phyloP scores from a whole-genome alignment of 2,888 invertebrate species.

The Tigriopus californicus region DNA sequence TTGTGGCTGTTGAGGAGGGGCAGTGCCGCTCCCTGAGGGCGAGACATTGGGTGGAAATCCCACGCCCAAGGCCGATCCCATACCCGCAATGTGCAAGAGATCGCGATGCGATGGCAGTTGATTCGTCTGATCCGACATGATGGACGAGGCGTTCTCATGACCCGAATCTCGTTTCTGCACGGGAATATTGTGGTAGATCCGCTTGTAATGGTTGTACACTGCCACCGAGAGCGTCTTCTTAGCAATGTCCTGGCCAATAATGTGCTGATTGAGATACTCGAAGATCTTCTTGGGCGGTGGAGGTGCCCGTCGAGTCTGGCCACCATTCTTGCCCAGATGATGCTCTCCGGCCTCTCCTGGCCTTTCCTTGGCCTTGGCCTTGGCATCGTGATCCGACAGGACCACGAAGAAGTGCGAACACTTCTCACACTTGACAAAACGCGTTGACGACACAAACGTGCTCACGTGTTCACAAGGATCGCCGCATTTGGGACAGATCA shows the following conservation, averaged over 20 bases:
- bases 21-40: conserved; percentile 17
- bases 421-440: conserved; percentile 89
- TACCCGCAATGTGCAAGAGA: conserved; percentile 62
- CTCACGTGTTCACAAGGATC: conserved; percentile 94
- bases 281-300: conserved; percentile 92
- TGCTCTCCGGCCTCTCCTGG: conserved; percentile 24
- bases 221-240: conserved; percentile 95
- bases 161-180: conserved; percentile 10
- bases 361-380: conserved; percentile 38
- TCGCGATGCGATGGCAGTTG: conserved; percentile 35
- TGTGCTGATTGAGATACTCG: conserved; percentile 87
- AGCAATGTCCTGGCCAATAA: conserved; percentile 89
- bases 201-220: conserved; percentile 96
- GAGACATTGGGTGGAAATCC: conserved; percentile 31
- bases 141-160: background rate
- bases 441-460: conserved; percentile 53
- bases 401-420: conserved; percentile 96
- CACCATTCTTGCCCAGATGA: conserved; percentile 46
- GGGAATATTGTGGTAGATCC: conserved; percentile 75
- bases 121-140: background rate
- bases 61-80: conserved; percentile 36
- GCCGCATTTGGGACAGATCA: conserved; percentile 89
- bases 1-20: conserved; percentile 20
- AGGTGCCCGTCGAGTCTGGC: conserved; percentile 57
- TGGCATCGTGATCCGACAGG: conserved; percentile 74